Base-by-base conservation (phyloP, 2,888 invertebrate species). In the Spialia ferax region DNA sequence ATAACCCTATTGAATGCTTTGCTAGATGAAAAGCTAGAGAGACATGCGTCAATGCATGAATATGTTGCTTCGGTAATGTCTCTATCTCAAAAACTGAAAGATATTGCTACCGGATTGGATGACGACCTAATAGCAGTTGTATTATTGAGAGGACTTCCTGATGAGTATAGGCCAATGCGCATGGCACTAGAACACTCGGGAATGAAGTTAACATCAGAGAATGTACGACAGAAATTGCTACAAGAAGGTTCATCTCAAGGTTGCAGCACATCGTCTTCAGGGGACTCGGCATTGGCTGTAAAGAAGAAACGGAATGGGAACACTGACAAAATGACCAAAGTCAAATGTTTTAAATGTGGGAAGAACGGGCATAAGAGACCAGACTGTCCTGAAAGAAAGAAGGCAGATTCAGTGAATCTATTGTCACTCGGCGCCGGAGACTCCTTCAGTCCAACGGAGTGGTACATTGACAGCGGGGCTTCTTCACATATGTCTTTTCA, bases 11-110 rank as follows among this genome's bases (percentile, higher is more conserved):
- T 42, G 42, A 42, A 42, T 7, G 42, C 42, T 2, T 15, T 42
- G 15, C 42, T 42, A 6, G 42, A 42, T 42, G 42, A 42, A 4
- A 42, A 42, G 42, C 42, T 42, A 7, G 42, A 42, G 42, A 15
- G 42, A 42, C 42, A 42, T 15, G 5, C 42, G 42, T 15, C 42
- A 7, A 42, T 42, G 15, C 42, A 42, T 7, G 42, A 42, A 42
- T 45, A 45, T 45, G 18, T 45, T 45, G 45, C 45, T 45, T 15
- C 45, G 45, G 45, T 45, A 8, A 45, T 45, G 45, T 45, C 45
- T 45, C 18, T 18, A 7, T 45, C 45, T 18, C 45, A 18, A 15
- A 45, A 45, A 8, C 8, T 45, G 45, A 45, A 45, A 8, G 15
- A 45, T 45, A 45, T 45, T 45, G 15, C 45, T 8, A 45, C 45